These are phyloP conservation scores for Hyperoodon ampullatus DNA, from an alignment of 2,113 vertebrate genomes.

Conservation along the genomic window DNA sequence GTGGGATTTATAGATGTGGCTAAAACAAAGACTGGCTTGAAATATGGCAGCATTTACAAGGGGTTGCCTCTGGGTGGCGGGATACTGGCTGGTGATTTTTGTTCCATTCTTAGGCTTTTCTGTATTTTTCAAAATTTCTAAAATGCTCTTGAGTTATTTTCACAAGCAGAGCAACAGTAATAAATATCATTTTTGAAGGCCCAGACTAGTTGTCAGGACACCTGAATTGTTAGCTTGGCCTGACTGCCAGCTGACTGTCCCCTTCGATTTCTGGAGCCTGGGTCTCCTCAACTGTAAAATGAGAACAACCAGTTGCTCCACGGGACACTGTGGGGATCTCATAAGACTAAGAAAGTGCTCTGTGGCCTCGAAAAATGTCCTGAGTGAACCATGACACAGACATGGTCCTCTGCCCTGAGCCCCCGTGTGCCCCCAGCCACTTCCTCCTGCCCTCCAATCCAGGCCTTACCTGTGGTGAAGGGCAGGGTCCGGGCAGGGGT, in stretches of 20 bases:
- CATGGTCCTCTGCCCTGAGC: rapidly evolving
- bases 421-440: too few species aligned
- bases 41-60: rapidly evolving
- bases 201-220: background rate
- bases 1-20: rapidly evolving
- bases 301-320: background rate
- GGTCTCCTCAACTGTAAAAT: background rate
- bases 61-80: background rate
- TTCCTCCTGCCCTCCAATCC: background rate
- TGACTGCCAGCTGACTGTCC: background rate
- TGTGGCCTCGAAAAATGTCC: background rate
- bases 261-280: background rate
- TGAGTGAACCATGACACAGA: background rate
- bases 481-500: constrained; percentile 83
- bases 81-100: background rate
- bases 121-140: background rate
- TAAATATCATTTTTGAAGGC: background rate
- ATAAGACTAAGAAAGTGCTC: background rate
- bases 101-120: background rate
- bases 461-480: constrained; percentile 91
- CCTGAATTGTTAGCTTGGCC: background rate
- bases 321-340: rapidly evolving
- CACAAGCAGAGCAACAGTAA: background rate
- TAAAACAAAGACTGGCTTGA: background rate
- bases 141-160: background rate